Evolutionary conservation across 2,888 invertebrate species (phyloP).

Genomic region (Abscondita cerata): DNA sequence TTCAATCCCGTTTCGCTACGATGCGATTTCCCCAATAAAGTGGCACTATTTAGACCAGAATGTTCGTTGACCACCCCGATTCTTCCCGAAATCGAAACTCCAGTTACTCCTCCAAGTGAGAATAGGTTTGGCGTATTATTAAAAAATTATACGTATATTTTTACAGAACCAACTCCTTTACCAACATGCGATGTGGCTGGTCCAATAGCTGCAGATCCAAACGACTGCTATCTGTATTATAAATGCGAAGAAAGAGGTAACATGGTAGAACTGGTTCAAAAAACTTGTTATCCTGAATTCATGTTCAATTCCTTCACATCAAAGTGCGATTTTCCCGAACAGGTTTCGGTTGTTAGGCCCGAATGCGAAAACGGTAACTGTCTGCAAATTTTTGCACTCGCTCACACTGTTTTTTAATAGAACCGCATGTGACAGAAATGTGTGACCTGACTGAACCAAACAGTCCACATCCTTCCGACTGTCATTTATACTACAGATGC

Average conservation of each 20-base stretch:
- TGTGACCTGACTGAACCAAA: background rate
- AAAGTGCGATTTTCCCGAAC: background rate
- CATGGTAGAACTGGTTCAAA: background rate
- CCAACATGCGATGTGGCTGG: background rate
- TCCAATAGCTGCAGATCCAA: background rate
- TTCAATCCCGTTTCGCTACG: background rate
- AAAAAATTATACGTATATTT: no score
- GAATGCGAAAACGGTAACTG: background rate
- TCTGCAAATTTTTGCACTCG: background rate
- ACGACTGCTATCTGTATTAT: background rate
- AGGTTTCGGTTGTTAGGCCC: background rate
- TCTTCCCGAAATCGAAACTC: no score
- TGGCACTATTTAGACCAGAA: background rate
- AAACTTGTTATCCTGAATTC: slow-evolving; percentile 1
- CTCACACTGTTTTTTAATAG: background rate
- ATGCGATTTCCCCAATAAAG: slow-evolving; percentile 4
- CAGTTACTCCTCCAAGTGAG: no score
- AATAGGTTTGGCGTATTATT: no score
- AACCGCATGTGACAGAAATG: background rate
- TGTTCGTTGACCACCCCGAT: background rate
- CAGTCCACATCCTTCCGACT: background rate
- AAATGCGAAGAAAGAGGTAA: background rate
- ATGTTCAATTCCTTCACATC: background rate
- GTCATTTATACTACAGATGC: background rate
- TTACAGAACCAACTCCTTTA: background rate